Evolutionary conservation across 2,797 vertebrate genomes (phyloP).

Genomic region (Astyanax mexicanus): DNA sequence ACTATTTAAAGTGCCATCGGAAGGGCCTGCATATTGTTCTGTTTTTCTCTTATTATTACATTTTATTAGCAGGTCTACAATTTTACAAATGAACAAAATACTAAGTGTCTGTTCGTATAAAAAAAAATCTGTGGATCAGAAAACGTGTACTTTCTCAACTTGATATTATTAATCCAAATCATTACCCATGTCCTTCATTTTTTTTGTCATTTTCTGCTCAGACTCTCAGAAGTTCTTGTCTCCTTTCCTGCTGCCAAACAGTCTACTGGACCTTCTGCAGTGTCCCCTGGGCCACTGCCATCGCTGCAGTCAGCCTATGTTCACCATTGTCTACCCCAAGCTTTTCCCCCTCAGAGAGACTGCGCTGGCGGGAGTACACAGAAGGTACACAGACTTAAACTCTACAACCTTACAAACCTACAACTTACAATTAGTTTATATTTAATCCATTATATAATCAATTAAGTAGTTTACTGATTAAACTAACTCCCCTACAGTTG

Average conservation of each 20-base stretch:
- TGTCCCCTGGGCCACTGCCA: constrained; percentile 96
- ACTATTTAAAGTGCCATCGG: too few relatives aligned
- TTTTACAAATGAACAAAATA: too few relatives aligned
- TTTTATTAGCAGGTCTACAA: too few relatives aligned
- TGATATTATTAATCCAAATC: background rate
- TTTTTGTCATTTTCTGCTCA: constrained; percentile 53
- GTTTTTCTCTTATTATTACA: too few relatives aligned
- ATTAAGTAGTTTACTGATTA: too few relatives aligned
- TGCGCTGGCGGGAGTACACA: constrained; percentile 92
- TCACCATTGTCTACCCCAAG: constrained; percentile 96
- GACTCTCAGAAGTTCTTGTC: constrained; percentile 84
- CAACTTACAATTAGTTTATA: too few relatives aligned
- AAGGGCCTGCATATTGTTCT: too few relatives aligned
- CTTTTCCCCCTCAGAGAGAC: constrained; percentile 94
- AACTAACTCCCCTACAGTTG: too few relatives aligned
- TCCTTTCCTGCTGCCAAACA: constrained; percentile 87
- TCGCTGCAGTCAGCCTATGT: constrained; percentile 96
- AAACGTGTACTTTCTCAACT: background rate
- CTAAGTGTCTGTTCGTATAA: too few relatives aligned
- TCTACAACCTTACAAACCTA: too few relatives aligned
- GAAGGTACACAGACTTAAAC: constrained; percentile 80
- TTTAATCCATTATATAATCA: too few relatives aligned
- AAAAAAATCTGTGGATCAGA: too few relatives aligned
- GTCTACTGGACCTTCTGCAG: constrained; percentile 88
- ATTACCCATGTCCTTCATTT: background rate